phyloP scores from a whole-genome alignment of 2,888 invertebrate species.

The Agelastica alni region DNA sequence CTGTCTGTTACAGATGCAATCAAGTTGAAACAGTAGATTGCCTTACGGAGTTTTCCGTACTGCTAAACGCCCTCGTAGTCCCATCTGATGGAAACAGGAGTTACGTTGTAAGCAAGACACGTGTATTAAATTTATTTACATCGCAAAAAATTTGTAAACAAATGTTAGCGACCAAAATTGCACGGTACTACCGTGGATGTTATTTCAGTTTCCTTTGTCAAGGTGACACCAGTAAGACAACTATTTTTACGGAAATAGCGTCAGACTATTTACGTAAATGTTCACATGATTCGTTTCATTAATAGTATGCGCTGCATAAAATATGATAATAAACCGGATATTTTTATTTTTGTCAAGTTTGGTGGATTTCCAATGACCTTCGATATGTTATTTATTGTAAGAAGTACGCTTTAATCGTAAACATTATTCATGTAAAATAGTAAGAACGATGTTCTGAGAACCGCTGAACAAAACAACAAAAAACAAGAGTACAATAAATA shows the following conservation, averaged over 20 bases:
- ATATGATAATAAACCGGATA: slow-evolving; percentile 3
- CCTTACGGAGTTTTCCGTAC: too few relatives aligned
- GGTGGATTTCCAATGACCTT: slow-evolving; percentile 1
- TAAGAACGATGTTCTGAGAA: background rate
- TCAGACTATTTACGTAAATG: background rate
- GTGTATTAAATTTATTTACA: too few relatives aligned
- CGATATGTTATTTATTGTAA: background rate
- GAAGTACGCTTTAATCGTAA: background rate
- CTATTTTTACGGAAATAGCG: background rate
- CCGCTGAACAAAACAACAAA: too few relatives aligned
- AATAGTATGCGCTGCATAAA: slow-evolving; percentile 1
- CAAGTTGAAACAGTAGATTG: too few relatives aligned
- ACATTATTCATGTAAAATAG: background rate
- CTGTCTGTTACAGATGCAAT: too few relatives aligned
- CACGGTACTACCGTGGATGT: background rate
- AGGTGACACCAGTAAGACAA: background rate
- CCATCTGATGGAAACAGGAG: too few relatives aligned
- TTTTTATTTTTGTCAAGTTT: background rate
- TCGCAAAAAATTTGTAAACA: background rate
- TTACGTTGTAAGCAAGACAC: too few relatives aligned
- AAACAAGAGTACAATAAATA: too few relatives aligned
- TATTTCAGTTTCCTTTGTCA: background rate
- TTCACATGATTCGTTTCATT: background rate
- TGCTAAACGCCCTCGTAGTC: too few relatives aligned
- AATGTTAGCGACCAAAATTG: background rate